Percentiles rank a stretch among this genome's conserved stretches.
Evolutionary conservation across 1,140 invertebrate genomes (phyloP).

Genomic region (Brevipalpus yothersi): DNA sequence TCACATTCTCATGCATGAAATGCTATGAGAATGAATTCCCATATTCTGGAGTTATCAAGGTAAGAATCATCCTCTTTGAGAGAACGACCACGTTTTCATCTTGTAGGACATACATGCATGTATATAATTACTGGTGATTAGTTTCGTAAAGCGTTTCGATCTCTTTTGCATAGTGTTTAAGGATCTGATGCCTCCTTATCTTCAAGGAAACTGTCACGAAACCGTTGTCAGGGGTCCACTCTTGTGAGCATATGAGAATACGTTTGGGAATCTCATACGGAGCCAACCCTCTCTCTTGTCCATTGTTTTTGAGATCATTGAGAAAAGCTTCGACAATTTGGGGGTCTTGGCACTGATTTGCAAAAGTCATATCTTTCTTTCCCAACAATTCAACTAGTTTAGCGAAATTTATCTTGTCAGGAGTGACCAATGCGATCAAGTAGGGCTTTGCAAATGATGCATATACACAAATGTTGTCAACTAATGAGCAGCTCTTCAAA

Average conservation of each 20-base stretch:
- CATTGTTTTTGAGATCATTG: background rate
- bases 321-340: conserved; percentile 20
- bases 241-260: conserved; percentile 19
- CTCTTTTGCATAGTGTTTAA: conserved; percentile 12
- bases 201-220: conserved; percentile 28
- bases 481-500: conserved; percentile 26
- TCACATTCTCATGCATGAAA: no score
- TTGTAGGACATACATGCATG: no score
- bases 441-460: conserved; percentile 58
- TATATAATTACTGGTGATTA: no score
- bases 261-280: conserved; percentile 22
- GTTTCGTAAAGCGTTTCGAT: conserved; percentile 9
- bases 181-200: conserved; percentile 11
- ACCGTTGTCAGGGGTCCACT: conserved; percentile 26
- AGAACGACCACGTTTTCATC: no score
- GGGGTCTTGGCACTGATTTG: conserved; percentile 40
- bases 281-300: background rate
- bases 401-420: conserved; percentile 37
- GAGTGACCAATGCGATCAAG: conserved; percentile 71
- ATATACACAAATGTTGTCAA: conserved; percentile 89
- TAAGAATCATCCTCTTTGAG: no score
- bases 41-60: no score
- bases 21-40: no score
- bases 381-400: conserved; percentile 35
- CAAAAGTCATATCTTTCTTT: background rate